Evolutionary conservation across 2,888 invertebrate genomes (phyloP), one percentile per base, ranked within the genome.

Genomic region (Eumacrocentrus americanus): DNA sequence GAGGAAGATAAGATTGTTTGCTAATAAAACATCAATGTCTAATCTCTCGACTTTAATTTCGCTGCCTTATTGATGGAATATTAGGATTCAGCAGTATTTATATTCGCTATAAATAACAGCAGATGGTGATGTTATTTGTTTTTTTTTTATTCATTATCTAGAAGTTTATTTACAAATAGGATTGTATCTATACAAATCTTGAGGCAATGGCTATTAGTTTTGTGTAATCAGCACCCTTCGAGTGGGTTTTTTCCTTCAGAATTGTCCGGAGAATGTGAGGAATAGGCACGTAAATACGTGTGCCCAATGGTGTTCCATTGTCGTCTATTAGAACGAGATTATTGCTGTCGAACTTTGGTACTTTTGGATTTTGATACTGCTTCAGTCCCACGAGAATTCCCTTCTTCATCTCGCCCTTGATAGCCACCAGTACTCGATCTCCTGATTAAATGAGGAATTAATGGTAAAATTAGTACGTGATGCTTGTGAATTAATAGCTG

Each of bases 281-380:
- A 63, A 99, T 91, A 0, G 99, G 99, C 1, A 94, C 95, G 71
- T 93, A 91, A 69, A 99, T 95, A 70, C 98, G 86, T 1, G 94
- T 99, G 14, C 99, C 99, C 2, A 98, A 81, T 0, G 99, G 99
- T 11, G 92, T 90, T 14, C 98, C 98, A 74, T 87, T 92, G 73
- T 98, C 96, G 75, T 98, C 97, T 40, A 99, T 91, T 0, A 99
- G 83, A 1, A 99, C 98, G 56, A 98, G 83, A 82, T 99, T 99
- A 79, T 98, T 98, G 73, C 91, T 92, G 80, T 98, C 98, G 80
- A 93, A 95, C 77, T 91, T 91, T 0, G 98, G 97, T 35, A 94
- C 85, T 80, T 91, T 90, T 0, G 89, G 81, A 58, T 86, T 85
- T 78, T 96, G 96, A 54, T 87, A 88, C 75, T 92, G 91, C 76